These are phyloP conservation scores for Latrodectus elegans DNA, from an alignment of 2,888 invertebrate genomes.

Conservation along the genomic window DNA sequence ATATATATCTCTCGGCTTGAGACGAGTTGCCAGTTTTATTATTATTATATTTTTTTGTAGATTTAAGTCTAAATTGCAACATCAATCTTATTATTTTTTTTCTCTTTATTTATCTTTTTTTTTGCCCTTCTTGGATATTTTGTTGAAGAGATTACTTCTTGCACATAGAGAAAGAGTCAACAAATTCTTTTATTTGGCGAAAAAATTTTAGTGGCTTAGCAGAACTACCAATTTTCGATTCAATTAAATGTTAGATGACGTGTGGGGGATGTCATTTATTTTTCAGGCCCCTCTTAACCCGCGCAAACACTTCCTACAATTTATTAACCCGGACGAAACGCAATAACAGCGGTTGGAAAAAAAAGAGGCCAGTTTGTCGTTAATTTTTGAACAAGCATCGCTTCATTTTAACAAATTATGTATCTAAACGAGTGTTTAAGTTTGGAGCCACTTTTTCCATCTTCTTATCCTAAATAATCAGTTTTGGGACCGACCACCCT, in stretches of 20 bases:
- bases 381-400: slow-evolving; percentile 20
- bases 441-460: slow-evolving; percentile 5
- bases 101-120: not conserved
- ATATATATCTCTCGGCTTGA: slow-evolving; percentile 27
- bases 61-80: slow-evolving; percentile 66
- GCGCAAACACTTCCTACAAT: slow-evolving; percentile 8
- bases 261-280: not conserved
- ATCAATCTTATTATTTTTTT: slow-evolving; percentile 60
- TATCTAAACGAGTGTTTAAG: slow-evolving; percentile 10
- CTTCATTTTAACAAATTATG: slow-evolving; percentile 42
- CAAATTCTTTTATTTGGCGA: not conserved
- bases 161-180: slow-evolving; percentile 5
- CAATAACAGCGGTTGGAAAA: slow-evolving; percentile 9
- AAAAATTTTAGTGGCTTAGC: slow-evolving; percentile 44
- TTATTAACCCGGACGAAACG: slow-evolving; percentile 33
- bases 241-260: slow-evolving; percentile 54
- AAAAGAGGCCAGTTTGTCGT: slow-evolving; percentile 11
- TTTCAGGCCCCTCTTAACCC: slow-evolving; percentile 20
- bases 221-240: slow-evolving; percentile 58
- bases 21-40: slow-evolving; percentile 33
- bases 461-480: not conserved
- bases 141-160: slow-evolving; percentile 20
- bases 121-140: too few species aligned
- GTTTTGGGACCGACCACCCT: not conserved
- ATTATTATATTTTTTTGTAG: slow-evolving; percentile 30